phyloP scores from a whole-genome alignment of 2,797 vertebrate species.

The Valencia hispanica region DNA sequence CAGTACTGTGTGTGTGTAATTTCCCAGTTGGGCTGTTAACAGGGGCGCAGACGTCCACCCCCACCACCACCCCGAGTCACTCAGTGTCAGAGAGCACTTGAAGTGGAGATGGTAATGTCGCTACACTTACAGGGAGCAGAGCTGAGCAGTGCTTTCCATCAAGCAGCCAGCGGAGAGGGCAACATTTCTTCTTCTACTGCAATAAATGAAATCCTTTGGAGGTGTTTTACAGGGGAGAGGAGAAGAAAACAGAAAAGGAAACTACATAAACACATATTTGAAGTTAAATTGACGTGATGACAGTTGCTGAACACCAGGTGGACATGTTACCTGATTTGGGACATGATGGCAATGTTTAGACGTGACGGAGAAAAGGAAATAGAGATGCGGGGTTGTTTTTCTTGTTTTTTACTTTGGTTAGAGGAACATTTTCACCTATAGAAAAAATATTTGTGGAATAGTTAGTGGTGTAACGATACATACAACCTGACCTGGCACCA shows the following conservation, averaged over 20 bases:
- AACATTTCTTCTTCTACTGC: slow-evolving; percentile 43
- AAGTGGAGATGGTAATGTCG: slow-evolving; percentile 76
- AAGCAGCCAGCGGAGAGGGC: slow-evolving; percentile 60
- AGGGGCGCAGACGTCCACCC: slow-evolving; percentile 45
- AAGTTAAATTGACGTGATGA: slow-evolving; percentile 62
- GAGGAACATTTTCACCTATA: not conserved
- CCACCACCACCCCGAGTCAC: slow-evolving; percentile 28
- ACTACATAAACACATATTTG: slow-evolving; percentile 57
- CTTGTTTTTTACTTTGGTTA: not conserved
- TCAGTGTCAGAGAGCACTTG: slow-evolving; percentile 76
- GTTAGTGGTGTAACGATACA: not conserved
- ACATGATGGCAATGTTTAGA: not conserved
- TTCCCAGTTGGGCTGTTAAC: slow-evolving; percentile 55
- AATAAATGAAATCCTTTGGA: slow-evolving; percentile 60
- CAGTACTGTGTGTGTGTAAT: not conserved
- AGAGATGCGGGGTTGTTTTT: no score
- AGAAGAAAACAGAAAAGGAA: slow-evolving; percentile 13
- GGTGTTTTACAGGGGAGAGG: slow-evolving; percentile 35
- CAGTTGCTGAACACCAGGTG: slow-evolving; percentile 43
- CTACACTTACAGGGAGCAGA: slow-evolving; percentile 74
- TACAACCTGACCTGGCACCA: no score
- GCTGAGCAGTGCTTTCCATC: slow-evolving; percentile 41
- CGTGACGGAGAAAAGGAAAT: not conserved
- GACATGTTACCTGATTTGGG: slow-evolving; percentile 23
- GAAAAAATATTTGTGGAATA: not conserved